Base-by-base conservation (phyloP, 2,888 invertebrate species). In the Saturnia pavonia region DNA sequence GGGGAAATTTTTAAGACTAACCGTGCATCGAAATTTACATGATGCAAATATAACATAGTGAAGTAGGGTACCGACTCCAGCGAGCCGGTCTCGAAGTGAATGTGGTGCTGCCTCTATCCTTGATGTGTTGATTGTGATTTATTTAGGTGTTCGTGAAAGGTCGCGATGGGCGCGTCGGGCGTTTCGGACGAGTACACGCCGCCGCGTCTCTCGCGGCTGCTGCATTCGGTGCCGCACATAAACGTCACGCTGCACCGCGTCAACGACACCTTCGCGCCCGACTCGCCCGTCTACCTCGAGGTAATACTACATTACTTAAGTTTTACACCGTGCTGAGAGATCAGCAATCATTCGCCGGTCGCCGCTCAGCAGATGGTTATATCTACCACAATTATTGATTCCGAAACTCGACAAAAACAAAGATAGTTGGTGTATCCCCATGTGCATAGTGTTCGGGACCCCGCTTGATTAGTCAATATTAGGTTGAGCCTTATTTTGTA, bases 241-340 rank as follows among this genome's bases (percentile, higher is more conserved):
- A 98, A 99, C 91, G 97, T 98, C 85, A 97, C 97, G 82, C 96
- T 98, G 85, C 97, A 97, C 88, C 95, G 96, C 82, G 98, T 98
- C 91, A 98, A 98, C 92, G 97, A 96, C 86, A 98, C 98, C 76
- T 99, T 99, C 93, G 96, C 97, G 85, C 98, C 98, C 68, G 96
- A 96, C 83, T 97, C 97, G 86, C 96, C 97, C 81, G 96, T 97
- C 78, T 99, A 99, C 92, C 95, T 98, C 80, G 98, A 99, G 97
- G 86, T 85, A 76, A 51, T 42, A 60, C 27, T 14, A 16, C 57
- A 57, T 34, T n/a, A n/a, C n/a, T n/a, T n/a, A n/a, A n/a, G n/a
- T n/a, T n/a, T n/a, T n/a, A n/a, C n/a, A n/a, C n/a, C n/a, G n/a
- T n/a, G n/a, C n/a, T n/a, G n/a, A n/a, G n/a, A n/a, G n/a, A n/a